A percentile compares a stretch with the other conserved stretches of the same genome.
Conservation (phyloP, 2,113 vertebrate genomes). For the Ctenomys sociabilis region DNA sequence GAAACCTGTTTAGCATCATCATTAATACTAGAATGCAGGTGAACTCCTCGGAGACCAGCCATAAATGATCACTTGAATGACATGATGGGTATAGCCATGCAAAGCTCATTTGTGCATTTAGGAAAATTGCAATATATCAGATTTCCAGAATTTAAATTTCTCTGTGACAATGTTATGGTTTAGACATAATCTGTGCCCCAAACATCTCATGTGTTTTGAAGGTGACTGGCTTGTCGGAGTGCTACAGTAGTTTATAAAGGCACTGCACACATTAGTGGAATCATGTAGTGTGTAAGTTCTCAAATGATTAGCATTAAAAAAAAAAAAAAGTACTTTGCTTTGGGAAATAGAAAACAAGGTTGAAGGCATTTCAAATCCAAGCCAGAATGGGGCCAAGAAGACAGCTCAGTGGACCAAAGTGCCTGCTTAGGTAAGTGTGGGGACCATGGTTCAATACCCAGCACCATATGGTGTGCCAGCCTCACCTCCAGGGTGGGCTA, state of each 20-base stretch:
- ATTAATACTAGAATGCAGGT: neutral
- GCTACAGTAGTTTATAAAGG: neutral
- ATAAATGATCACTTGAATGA: neutral
- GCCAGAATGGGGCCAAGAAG: neutral
- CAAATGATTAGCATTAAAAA: neutral
- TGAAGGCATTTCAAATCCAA: neutral
- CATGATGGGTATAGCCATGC: neutral
- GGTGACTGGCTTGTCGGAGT: neutral
- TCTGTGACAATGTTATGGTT: neutral
- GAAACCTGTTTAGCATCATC: neutral
- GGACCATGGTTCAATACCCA: too few species aligned
- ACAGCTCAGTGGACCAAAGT: too few species aligned
- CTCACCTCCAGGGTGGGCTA: too few species aligned
- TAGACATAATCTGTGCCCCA: neutral
- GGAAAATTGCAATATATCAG: neutral
- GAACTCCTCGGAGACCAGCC: neutral
- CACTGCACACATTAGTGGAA: neutral
- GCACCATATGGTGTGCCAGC: too few species aligned
- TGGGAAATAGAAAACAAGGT: neutral
- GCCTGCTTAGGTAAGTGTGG: too few species aligned
- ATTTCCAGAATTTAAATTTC: slow-evolving; percentile 11
- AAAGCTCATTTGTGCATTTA: neutral
- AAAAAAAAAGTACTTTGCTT: neutral
- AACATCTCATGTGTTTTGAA: neutral
- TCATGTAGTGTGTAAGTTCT: neutral